Percentiles rank a stretch among this genome's conserved stretches.
Conservation (phyloP, 2,888 invertebrate species). For the Germaria angustata region DNA sequence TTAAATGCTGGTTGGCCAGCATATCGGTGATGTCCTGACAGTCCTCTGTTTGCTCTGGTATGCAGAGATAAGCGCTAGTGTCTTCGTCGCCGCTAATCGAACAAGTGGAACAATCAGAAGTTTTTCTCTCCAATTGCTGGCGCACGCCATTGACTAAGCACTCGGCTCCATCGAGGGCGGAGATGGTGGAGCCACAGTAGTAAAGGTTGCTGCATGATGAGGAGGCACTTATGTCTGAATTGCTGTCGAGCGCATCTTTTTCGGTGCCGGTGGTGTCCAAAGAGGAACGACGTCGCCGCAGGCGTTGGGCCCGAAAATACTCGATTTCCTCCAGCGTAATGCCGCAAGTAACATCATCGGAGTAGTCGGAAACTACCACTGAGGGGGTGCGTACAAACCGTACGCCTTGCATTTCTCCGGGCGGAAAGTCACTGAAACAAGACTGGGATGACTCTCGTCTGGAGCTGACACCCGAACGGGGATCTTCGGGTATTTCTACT, state of each 20-base stretch:
- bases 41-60: conserved; percentile 71
- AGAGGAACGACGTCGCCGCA: conserved; percentile 77
- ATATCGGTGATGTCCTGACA: conserved; percentile 66
- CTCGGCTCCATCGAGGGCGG: conserved; percentile 81
- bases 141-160: conserved; percentile 81
- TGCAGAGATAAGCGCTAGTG: conserved; percentile 67
- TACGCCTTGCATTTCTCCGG: conserved; percentile 80
- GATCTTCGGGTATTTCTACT: conserved; percentile 81
- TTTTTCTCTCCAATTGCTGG: conserved; percentile 83
- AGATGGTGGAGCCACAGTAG: conserved; percentile 82
- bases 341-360: conserved; percentile 84
- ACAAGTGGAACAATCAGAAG: conserved; percentile 88
- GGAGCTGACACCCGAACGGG: conserved; percentile 75
- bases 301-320: conserved; percentile 81
- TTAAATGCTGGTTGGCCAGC: conserved; percentile 69
- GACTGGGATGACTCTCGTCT: conserved; percentile 81
- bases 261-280: conserved; percentile 74
- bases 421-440: conserved; percentile 78
- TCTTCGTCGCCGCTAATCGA: conserved; percentile 87
- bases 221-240: conserved; percentile 82
- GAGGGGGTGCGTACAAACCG: conserved; percentile 90
- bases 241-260: conserved; percentile 74
- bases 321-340: conserved; percentile 83
- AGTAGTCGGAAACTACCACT: conserved; percentile 93
- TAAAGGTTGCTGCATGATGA: conserved; percentile 83